A percentile compares a stretch with the other conserved stretches of the same genome.
phyloP scores from a whole-genome alignment of 64 coral and sea anemone species.

The Montipora sp. region DNA sequence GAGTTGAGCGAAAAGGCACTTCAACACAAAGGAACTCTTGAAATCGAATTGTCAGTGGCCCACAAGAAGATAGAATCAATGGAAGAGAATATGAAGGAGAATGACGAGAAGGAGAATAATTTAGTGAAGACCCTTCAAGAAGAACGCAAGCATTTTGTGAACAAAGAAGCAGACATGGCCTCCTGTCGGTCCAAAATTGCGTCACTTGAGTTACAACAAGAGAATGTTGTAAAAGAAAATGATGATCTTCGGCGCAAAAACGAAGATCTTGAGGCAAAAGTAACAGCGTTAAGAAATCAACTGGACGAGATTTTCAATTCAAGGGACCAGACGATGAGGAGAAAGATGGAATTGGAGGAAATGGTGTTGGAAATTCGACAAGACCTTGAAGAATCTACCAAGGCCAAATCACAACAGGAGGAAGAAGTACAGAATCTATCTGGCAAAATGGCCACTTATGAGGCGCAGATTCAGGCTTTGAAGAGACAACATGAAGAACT shows the following conservation, averaged over 20 bases:
- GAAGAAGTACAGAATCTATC: slow-evolving; percentile 11
- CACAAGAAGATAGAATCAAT: slow-evolving; percentile 33
- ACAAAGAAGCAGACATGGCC: slow-evolving; percentile 35
- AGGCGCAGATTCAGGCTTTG: slow-evolving; percentile 10
- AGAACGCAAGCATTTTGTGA: slow-evolving; percentile 15
- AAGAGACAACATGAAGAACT: slow-evolving; percentile 30
- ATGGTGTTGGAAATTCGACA: slow-evolving; percentile 16
- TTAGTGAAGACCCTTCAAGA: slow-evolving; percentile 35
- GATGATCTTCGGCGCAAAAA: slow-evolving; percentile 10
- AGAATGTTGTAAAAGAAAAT: not conserved
- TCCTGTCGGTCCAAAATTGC: slow-evolving; percentile 44
- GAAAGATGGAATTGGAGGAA: slow-evolving; percentile 28
- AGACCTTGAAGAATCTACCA: slow-evolving; percentile 26
- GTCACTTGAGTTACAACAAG: slow-evolving; percentile 1
- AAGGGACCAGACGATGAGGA: slow-evolving; percentile 1
- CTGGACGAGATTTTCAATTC: slow-evolving; percentile 7
- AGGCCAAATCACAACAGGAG: not conserved
- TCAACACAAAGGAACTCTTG: slow-evolving; percentile 24
- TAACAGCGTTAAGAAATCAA: not conserved
- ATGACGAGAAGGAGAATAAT: slow-evolving; percentile 17
- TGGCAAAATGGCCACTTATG: slow-evolving; percentile 29
- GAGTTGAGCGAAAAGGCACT: slow-evolving; percentile 7
- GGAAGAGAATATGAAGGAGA: slow-evolving; percentile 22
- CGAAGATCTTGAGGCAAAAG: slow-evolving; percentile 1
- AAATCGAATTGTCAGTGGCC: slow-evolving; percentile 36